These are phyloP conservation scores for Castor canadensis DNA, from an alignment of 2,113 vertebrate species.

Conservation along the genomic window DNA sequence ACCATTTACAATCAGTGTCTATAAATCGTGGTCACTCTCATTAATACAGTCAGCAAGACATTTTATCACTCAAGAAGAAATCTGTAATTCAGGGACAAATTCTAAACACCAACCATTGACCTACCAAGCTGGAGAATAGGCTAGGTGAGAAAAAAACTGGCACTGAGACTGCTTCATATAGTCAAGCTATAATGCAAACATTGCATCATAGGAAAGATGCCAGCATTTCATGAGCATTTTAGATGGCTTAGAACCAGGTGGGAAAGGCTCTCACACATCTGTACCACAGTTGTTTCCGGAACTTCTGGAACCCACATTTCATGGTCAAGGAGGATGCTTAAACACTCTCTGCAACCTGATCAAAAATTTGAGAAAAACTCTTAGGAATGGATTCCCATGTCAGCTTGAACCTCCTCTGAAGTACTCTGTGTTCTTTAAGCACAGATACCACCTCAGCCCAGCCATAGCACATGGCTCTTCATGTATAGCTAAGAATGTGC, in stretches of 20 bases:
- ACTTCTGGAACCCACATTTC: not conserved
- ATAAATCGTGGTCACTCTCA: not conserved
- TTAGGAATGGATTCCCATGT: not conserved
- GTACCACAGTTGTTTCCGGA: no score
- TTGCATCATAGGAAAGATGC: not conserved
- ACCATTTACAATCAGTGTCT: not conserved
- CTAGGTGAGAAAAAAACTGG: not conserved
- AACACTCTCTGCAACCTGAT: not conserved
- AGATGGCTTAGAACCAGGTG: not conserved
- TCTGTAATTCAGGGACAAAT: not conserved
- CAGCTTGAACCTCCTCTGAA: not conserved
- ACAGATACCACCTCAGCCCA: not conserved
- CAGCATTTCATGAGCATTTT: not conserved
- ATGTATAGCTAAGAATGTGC: no score
- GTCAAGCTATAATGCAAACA: no score
- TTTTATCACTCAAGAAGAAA: not conserved
- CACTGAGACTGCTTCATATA: no score
- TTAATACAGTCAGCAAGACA: not conserved
- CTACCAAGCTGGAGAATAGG: not conserved
- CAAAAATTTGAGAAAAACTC: accelerated
- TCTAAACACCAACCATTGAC: not conserved
- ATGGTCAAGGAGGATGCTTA: no score
- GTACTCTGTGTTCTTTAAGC: not conserved
- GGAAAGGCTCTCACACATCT: not conserved
- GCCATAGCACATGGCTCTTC: no score